Evolutionary conservation across 2,888 invertebrate species (phyloP), one percentile per base, ranked within the genome.

Genomic region (Salticus scenicus): DNA sequence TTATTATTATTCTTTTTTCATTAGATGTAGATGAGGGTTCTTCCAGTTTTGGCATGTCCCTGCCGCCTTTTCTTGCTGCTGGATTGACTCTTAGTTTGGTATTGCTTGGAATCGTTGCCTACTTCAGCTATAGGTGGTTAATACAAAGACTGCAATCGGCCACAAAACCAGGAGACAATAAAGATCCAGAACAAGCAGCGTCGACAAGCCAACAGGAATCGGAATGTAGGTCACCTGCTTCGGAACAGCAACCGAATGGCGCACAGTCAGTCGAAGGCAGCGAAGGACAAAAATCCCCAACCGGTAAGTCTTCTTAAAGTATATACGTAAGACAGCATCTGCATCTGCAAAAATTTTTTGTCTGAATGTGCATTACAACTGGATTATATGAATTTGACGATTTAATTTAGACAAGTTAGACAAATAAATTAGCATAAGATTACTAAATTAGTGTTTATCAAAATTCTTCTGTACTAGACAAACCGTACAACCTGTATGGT

Each of bases 71-170:
- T 30, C 72, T 86, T n/a, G 86, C 77, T 0, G 78, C 81, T 5
- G 80, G 75, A 8, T 66, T 86, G 17, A 86, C 80, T 14, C 76
- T 86, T 51, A 81, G 80, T 33, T 75, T 86, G n/a, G 84, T 84
- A 17, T 64, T 87, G 2, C 42, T 87, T n/a, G 87, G 87, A 41
- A 83, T 87, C 63, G 85, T 87, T 47, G 78, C 85, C 20, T 87
- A 86, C 74, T 86, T 85, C 81, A 86, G 87, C 74, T 87, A 87
- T 72, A 64, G 77, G 33, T 87, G 87, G 87, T 41, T 87, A 8
- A 75, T 87, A 10, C 78, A 85, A 57, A 33, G 83, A 10, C 77
- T 87, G 4, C 87, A 87, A 28, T 37, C 87, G 5, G 73, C 81
- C 31, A 70, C 74, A 14, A 74, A 80, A 10, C 76, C 86, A 1